phyloP scores from a whole-genome alignment of 2,888 invertebrate species.

The Macrosoma leucophasiata region DNA sequence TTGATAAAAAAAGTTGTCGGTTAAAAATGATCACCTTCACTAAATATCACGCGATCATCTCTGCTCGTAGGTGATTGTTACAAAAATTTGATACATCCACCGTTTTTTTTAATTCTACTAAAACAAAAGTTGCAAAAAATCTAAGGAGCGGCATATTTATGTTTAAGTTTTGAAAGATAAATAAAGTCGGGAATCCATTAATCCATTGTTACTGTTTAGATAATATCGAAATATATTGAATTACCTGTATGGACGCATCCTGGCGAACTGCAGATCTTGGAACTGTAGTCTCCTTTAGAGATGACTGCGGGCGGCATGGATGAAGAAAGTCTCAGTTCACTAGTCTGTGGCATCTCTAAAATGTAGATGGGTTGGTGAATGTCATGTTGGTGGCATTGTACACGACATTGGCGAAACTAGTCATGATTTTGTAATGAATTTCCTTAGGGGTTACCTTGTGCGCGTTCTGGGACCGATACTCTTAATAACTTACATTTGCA shows the following conservation, averaged over 20 bases:
- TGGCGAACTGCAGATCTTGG: constrained; percentile 79
- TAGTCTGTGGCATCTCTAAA: constrained; percentile 68
- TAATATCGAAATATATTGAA: too few relatives aligned
- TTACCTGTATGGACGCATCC: constrained; percentile 88
- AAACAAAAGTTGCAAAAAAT: too few relatives aligned
- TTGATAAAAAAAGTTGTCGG: too few relatives aligned
- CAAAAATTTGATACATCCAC: too few relatives aligned
- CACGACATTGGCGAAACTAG: background rate
- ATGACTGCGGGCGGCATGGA: constrained; percentile 53
- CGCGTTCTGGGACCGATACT: constrained; percentile 3
- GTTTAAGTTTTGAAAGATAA: too few relatives aligned
- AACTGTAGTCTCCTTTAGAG: constrained; percentile 40
- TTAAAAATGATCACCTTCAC: too few relatives aligned
- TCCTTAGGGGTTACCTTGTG: constrained; percentile 5
- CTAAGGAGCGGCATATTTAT: too few relatives aligned
- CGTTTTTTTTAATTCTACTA: too few relatives aligned
- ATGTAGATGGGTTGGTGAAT: constrained; percentile 29
- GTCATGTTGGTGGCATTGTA: constrained; percentile 8
- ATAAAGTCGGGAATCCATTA: too few relatives aligned
- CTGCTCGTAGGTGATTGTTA: too few relatives aligned
- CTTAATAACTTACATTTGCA: constrained; percentile 7
- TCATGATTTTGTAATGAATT: constrained; percentile 1
- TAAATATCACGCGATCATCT: too few relatives aligned
- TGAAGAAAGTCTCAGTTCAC: constrained; percentile 63
- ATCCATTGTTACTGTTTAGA: too few relatives aligned